Base-by-base conservation (phyloP, 2,113 vertebrate species). In the Brachyhypopomus occidentalis region DNA sequence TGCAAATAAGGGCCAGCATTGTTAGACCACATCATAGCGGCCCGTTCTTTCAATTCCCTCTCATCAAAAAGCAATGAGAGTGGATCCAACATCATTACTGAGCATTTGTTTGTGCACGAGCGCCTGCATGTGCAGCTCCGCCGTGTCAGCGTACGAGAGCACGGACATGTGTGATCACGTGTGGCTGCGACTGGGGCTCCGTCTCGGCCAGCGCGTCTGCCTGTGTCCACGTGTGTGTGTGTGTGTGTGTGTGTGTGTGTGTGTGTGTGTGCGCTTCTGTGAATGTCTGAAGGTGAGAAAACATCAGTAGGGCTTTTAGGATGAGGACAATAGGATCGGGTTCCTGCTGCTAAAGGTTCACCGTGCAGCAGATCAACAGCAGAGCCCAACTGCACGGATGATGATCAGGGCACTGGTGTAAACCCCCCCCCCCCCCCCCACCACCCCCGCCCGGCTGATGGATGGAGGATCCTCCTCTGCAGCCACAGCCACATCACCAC, bases 401-500 rank as follows among this genome's bases (percentile, higher is more conserved):
- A 94, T 92, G 93, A 96, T 95, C 95, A 94, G 93, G 95, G 93
- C 94, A 86, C 77, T 77, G 16, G 60, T 22, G 12, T 94, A 91
- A 91, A 89, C 84, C 89, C 91, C 69, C 23, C 87, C 90, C 90
- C 89, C 90, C 89, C 84, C 89, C 91, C 76, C 27, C 86, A 84
- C 86, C 30, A 30, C 30, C 30, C 30, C 30, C 30, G 3, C 30
- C 30, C 30, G 3, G 88, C 92, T 93, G 93, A 95, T 93, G 93
- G 95, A 94, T 92, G 90, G 92, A 92, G 88, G 92, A 94, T 70
- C 72, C 93, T 93, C 89, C 93, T 93, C 92, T 88, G 92, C 90
- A 89, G 73, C 89, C 92, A 90, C 91, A 94, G 94, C 93, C 94
- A 94, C 94, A 96, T 96, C 94, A 92, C 91, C 92, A 90, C 94